Conservation (phyloP, 2,797 vertebrate species). For the Lutra lutra region DNA sequence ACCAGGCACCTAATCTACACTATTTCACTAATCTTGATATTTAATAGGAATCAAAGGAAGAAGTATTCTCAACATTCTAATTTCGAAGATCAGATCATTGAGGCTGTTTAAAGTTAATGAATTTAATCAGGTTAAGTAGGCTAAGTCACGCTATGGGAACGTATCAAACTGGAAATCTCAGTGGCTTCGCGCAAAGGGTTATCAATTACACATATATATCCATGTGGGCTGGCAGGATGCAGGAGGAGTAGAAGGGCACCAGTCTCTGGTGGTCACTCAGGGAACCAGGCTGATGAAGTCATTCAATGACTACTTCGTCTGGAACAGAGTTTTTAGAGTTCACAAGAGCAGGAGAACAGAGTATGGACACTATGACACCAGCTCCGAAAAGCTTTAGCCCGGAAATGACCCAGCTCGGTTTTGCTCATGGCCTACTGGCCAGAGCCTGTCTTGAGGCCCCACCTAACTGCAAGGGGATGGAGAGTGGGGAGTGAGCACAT, state of each 20-base stretch:
- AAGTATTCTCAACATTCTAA: background rate
- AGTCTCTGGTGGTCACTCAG: background rate
- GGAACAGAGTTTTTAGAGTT: background rate
- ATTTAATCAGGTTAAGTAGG: background rate
- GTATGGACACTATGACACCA: background rate
- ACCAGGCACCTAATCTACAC: background rate
- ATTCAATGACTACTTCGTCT: background rate
- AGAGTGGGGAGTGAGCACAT: background rate
- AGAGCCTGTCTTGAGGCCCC: background rate
- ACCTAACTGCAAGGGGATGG: background rate
- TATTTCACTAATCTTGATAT: background rate
- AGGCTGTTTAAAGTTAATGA: background rate
- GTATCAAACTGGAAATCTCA: background rate
- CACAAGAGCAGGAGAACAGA: background rate
- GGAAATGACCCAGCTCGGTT: background rate
- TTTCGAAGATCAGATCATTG: background rate
- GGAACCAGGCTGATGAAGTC: background rate
- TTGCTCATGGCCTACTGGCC: background rate
- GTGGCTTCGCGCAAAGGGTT: background rate
- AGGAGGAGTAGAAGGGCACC: background rate
- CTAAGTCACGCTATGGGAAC: background rate
- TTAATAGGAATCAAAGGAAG: slow-evolving; percentile 38
- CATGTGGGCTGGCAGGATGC: background rate
- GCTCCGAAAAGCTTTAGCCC: background rate
- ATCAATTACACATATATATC: background rate